Evolutionary conservation across 1,140 invertebrate species (phyloP).

Genomic region (Polypedilum vanderplanki): DNA sequence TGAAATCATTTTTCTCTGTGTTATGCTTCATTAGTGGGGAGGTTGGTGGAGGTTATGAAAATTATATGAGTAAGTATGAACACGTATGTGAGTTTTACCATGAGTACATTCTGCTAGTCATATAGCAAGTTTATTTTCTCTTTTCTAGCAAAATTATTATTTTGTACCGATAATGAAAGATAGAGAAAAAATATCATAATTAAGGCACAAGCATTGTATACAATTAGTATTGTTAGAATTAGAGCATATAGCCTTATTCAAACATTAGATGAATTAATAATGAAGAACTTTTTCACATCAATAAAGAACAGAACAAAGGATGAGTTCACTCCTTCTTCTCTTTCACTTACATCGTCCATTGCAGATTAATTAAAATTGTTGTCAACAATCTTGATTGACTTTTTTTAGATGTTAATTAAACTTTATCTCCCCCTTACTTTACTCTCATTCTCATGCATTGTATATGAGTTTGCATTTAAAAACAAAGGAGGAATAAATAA

Average conservation of each 20-base stretch:
- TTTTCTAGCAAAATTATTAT: not conserved
- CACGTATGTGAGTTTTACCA: no score
- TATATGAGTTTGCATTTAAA: not conserved
- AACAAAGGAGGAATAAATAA: not conserved
- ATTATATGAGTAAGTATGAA: not conserved
- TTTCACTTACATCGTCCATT: not conserved
- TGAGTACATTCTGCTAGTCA: no score
- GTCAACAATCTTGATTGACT: not conserved
- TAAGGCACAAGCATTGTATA: not conserved
- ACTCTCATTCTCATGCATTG: not conserved
- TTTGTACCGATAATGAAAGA: not conserved
- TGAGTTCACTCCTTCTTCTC: no score
- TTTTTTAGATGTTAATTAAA: constrained; percentile 1
- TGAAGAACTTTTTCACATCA: not conserved
- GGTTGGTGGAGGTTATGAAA: not conserved
- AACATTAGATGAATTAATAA: not conserved
- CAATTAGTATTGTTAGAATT: no score
- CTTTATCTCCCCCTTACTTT: not conserved
- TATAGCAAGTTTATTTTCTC: not conserved
- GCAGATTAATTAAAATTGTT: constrained; percentile 15
- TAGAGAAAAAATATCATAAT: not conserved
- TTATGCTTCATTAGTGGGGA: not conserved
- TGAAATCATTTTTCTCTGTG: not conserved
- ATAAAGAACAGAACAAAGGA: no score
- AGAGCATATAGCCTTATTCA: no score